These are phyloP conservation scores for Drosophila orosa DNA, from an alignment of 1,140 invertebrate genomes.

Conservation along the genomic window DNA sequence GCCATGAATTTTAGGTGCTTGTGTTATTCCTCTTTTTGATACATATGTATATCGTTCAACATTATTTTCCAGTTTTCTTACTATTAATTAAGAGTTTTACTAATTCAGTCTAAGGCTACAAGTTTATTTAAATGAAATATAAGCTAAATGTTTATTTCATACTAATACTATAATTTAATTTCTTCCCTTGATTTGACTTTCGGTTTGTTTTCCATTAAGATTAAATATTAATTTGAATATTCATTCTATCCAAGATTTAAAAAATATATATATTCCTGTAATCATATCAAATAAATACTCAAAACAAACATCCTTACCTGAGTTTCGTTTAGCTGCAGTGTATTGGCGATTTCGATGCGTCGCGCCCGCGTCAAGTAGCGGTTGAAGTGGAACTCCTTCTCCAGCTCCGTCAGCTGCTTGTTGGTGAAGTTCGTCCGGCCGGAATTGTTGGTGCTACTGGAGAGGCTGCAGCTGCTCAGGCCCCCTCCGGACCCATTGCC, in stretches of 20 bases:
- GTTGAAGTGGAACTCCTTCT: constrained; percentile 99
- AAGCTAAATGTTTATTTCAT: too few species aligned
- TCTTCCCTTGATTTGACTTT: neutral
- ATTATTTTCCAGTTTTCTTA: neutral
- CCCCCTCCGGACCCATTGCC: constrained; percentile 31
- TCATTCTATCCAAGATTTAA: neutral
- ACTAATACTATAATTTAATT: neutral
- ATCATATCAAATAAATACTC: neutral
- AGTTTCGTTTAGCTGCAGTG: constrained; percentile 98
- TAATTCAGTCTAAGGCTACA: neutral
- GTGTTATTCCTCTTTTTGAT: neutral
- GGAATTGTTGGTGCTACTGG: constrained; percentile 88
- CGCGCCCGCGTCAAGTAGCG: constrained; percentile 98
- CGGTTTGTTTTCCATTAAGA: neutral
- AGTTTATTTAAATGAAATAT: too few species aligned
- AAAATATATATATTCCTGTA: too few species aligned
- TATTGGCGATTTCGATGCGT: constrained; percentile 98
- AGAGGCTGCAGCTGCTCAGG: constrained; percentile 67
- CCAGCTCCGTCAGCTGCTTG: constrained; percentile 98
- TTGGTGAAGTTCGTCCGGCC: constrained; percentile 99
- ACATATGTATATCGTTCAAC: too few species aligned
- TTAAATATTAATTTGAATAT: neutral
- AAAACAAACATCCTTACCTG: constrained; percentile 86
- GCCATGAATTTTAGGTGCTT: constrained; percentile 2
- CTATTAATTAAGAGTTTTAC: neutral